Conservation (phyloP, 2,113 vertebrate genomes). For the Labeo catla region DNA sequence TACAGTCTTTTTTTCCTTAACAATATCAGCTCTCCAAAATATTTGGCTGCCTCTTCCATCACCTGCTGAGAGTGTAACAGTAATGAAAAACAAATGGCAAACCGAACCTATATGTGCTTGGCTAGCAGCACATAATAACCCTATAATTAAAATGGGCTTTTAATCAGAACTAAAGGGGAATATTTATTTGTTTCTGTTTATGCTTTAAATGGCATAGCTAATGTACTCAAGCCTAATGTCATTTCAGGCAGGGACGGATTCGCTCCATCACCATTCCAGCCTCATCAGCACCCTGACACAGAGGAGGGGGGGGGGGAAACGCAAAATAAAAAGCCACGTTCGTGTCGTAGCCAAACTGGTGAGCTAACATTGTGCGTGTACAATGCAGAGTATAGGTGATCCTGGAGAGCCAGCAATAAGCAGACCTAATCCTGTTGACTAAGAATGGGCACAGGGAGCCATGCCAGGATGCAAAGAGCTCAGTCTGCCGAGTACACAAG, state of each 20-base stretch:
- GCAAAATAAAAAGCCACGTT: constrained; percentile 31
- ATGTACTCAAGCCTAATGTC: constrained; percentile 68
- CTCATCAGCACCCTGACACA: constrained; percentile 51
- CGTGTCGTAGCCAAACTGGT: constrained; percentile 70
- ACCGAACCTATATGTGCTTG: constrained; percentile 42
- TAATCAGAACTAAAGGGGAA: constrained; percentile 55
- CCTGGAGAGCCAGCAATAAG: constrained; percentile 65
- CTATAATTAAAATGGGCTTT: constrained; percentile 58
- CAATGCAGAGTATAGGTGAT: constrained; percentile 71
- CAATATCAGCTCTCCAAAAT: neutral
- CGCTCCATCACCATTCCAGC: constrained; percentile 62
- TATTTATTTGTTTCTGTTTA: constrained; percentile 61
- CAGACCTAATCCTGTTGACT: constrained; percentile 71
- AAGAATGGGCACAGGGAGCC: constrained; percentile 76
- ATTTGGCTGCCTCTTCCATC: constrained; percentile 20
- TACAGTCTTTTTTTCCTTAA: neutral
- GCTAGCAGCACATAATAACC: constrained; percentile 53
- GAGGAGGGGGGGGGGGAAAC: constrained; percentile 41
- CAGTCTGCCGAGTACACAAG: constrained; percentile 67
- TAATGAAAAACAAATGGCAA: constrained; percentile 32
- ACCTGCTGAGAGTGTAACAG: constrained; percentile 25
- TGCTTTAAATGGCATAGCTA: constrained; percentile 63
- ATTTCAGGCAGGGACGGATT: constrained; percentile 60
- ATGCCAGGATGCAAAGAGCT: constrained; percentile 72
- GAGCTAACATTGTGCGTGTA: constrained; percentile 73